Evolutionary conservation across 2,888 invertebrate species (phyloP).

Genomic region (Rhynchonema sp.): DNA sequence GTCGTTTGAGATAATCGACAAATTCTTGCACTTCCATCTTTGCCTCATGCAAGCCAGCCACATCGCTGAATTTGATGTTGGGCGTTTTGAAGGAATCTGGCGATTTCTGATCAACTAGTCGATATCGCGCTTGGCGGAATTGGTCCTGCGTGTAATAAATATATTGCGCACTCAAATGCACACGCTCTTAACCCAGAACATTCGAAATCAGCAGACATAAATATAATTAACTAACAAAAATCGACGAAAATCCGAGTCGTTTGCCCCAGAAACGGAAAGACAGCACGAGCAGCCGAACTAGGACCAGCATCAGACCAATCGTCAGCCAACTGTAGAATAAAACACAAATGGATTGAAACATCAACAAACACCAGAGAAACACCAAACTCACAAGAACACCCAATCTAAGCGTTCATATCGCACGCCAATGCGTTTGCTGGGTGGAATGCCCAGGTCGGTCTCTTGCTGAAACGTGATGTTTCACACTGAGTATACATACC

Average conservation of each 20-base stretch:
- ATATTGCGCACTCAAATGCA: no score
- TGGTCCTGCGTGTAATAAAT: no score
- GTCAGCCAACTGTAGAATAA: no score
- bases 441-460: not conserved
- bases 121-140: not conserved
- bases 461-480: no score
- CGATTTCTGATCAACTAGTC: not conserved
- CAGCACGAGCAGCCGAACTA: no score
- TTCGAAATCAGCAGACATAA: no score
- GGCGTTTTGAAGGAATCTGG: not conserved
- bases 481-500: no score
- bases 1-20: constrained; percentile 82
- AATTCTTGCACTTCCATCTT: constrained; percentile 93
- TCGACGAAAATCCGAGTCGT: no score
- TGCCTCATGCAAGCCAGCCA: constrained; percentile 81
- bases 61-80: constrained; percentile 75
- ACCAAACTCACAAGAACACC: not conserved
- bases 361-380: not conserved
- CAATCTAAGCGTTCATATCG: not conserved
- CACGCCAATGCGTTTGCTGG: not conserved
- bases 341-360: not conserved
- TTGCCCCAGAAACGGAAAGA: no score
- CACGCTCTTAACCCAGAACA: no score
- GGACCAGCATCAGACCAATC: no score
- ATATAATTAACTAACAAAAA: no score